phyloP scores from a whole-genome alignment of 2,888 invertebrate species.

The Acrobasis suavella region DNA sequence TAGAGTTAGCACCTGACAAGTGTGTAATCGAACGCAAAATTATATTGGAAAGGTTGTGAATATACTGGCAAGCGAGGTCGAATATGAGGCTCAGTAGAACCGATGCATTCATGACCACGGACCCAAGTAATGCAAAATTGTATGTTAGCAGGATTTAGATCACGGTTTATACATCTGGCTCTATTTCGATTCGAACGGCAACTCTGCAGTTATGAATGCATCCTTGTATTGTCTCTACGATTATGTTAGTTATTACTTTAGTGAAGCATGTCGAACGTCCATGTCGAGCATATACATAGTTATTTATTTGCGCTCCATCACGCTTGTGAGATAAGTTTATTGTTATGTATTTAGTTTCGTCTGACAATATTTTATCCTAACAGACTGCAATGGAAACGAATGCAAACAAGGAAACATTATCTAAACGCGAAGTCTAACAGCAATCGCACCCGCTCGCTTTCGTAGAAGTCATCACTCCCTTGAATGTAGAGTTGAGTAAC shows the following conservation, averaged over 20 bases:
- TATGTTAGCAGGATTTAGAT: not conserved
- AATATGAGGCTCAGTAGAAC: constrained; percentile 28
- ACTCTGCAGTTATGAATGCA: not conserved
- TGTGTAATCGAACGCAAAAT: constrained; percentile 5
- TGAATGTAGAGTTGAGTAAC: too few relatives aligned
- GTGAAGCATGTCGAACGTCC: not conserved
- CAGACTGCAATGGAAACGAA: too few relatives aligned
- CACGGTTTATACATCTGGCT: not conserved
- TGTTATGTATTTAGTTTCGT: not conserved
- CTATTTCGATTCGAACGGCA: not conserved
- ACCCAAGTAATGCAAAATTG: not conserved
- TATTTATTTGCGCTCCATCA: not conserved
- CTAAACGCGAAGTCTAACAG: too few relatives aligned
- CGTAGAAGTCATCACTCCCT: too few relatives aligned
- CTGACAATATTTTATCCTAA: not conserved
- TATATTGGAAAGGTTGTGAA: constrained; percentile 4
- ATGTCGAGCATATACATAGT: not conserved
- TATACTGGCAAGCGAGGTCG: constrained; percentile 33
- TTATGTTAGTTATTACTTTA: not conserved
- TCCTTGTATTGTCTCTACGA: not conserved
- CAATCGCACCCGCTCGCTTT: too few relatives aligned
- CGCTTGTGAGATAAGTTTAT: not conserved
- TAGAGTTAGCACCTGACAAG: constrained; percentile 5
- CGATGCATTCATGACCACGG: constrained; percentile 21
- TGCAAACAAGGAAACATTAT: too few relatives aligned